Evolutionary conservation across 2,888 invertebrate species (phyloP), one percentile per base, ranked within the genome.

Genomic region (Oeneis ivallda): DNA sequence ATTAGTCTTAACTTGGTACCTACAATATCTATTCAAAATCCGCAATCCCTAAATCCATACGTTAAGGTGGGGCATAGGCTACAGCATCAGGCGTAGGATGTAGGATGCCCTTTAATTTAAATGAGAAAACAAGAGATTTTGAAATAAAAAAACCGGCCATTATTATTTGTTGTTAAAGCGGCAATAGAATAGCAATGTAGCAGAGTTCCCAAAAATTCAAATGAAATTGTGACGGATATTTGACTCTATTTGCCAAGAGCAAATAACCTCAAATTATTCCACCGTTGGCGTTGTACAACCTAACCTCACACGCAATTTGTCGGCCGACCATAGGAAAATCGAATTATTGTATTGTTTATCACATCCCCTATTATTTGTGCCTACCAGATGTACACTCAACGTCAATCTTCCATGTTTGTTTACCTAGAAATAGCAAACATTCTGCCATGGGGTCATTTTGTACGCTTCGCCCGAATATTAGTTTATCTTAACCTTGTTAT

Each of bases 401-500:
- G 91, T 92, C 91, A 91, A 89, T 91, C 90, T 89, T 79, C 77
- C 72, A 73, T 86, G 85, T 90, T 89, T 92, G 85, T 90, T 92
- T 92, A 89, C 91, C 82, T 82, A 87, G 88, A 86, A 86, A 87
- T 80, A 89, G 82, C 89, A 91, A 91, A 91, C 85, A 89, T 84
- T 85, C 75, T 72, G 82, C 72, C 74, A 74, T 79, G 78, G 90
- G 91, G 91, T 91, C 91, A 90, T 82, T 89, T 73, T 75, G 72
- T 69, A 79, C 77, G 79, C 79, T 79, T 82, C 86, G 80, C 78
- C 77, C 81, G 81, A 81, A 76, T 83, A 90, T 87, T 87, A 78
- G 84, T 87, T 89, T 87, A 82, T 77, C 83, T 80, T 89, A 88
- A 91, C 85, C 85, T 79, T 85, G 77, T 79, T 74, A 72, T 72